Evolutionary conservation across 2,113 vertebrate genomes (phyloP).

Genomic region (Tetraodon nigroviridis): DNA sequence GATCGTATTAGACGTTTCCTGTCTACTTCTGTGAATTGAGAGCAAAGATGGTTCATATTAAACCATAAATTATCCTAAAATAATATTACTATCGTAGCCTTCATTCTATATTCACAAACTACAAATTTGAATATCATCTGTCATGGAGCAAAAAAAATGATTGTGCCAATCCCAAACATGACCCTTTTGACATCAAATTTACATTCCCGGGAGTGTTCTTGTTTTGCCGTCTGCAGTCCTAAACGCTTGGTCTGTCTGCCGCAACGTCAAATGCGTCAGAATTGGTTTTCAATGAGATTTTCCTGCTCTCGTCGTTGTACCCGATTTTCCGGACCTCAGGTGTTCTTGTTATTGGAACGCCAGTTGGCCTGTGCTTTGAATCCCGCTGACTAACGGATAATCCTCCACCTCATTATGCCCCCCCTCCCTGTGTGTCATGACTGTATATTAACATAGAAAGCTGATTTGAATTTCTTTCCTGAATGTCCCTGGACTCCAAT

Average conservation of each 20-base stretch:
- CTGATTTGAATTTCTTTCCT: conserved; percentile 43
- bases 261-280: conserved; percentile 37
- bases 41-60: too few species aligned
- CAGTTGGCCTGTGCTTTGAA: conserved; percentile 31
- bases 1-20: too few species aligned
- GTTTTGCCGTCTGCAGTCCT: background rate
- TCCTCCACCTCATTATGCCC: conserved; percentile 35
- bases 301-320: conserved; percentile 15
- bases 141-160: too few species aligned
- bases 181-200: too few species aligned
- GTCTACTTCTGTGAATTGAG: too few species aligned
- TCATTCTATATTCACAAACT: too few species aligned
- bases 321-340: conserved; percentile 15
- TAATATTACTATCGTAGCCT: too few species aligned
- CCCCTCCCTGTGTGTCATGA: conserved; percentile 12
- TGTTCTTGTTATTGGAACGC: conserved; percentile 42
- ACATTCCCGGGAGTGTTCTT: conserved; percentile 1
- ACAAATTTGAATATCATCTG: too few species aligned
- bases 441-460: conserved; percentile 34
- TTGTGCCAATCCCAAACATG: too few species aligned
- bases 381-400: conserved; percentile 56
- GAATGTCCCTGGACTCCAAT: conserved; percentile 26
- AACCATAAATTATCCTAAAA: too few species aligned
- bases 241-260: background rate
- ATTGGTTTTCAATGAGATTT: conserved; percentile 66